These are phyloP conservation scores for Anagrus nilaparvatae DNA, from an alignment of 1,140 invertebrate genomes.

Conservation along the genomic window DNA sequence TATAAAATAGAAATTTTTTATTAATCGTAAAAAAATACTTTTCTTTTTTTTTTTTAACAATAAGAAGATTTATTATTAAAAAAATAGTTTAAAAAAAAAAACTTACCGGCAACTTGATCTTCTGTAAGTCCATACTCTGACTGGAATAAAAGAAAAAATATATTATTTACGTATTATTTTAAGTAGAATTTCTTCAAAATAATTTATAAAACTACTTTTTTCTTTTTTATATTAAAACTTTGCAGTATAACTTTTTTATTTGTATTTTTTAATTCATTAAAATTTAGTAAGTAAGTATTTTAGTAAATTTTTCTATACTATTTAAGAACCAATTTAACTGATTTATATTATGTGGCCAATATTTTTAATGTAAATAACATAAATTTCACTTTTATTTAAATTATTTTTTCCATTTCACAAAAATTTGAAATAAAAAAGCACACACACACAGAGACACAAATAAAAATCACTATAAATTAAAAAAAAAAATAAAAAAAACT, in stretches of 20 bases:
- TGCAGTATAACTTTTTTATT: too few species aligned
- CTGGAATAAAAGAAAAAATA: conserved; percentile 44
- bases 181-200: too few species aligned
- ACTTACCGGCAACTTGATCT: conserved; percentile 70
- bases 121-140: conserved; percentile 76
- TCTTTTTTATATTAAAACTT: too few species aligned
- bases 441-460: background rate
- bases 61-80: background rate
- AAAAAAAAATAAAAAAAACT: conserved; percentile 18
- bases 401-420: background rate
- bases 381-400: too few species aligned
- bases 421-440: background rate
- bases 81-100: background rate
- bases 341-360: too few species aligned
- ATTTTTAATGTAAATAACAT: too few species aligned
- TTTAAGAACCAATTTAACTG: too few species aligned
- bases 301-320: too few species aligned
- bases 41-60: background rate
- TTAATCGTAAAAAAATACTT: background rate
- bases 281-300: too few species aligned
- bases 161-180: conserved; percentile 11
- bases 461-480: background rate
- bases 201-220: too few species aligned
- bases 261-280: too few species aligned
- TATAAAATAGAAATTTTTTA: too few species aligned